Evolutionary conservation across 1,140 invertebrate genomes (phyloP), one percentile per base, ranked within the genome.

Genomic region (Chelonus insularis): DNA sequence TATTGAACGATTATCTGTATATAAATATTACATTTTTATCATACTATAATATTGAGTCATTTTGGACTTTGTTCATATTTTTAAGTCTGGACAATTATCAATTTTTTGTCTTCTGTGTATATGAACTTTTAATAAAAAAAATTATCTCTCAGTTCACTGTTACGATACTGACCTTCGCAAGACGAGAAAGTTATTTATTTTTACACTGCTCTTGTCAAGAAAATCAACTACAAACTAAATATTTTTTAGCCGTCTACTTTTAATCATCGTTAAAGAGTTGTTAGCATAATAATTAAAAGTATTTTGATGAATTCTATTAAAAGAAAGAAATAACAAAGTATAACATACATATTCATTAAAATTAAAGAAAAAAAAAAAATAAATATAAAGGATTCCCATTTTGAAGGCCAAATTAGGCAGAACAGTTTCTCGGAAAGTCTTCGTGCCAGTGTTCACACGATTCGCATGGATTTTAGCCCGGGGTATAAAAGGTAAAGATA

Each of bases 371-470:
- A 25, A 12, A 21, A 48, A 48, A 23, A 48, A 48, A 48, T 18
- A 20, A 14, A 18, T 14, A 16, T 16, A n/a, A n/a, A n/a, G n/a
- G n/a, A n/a, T n/a, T n/a, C n/a, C n/a, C n/a, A n/a, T 16, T 14
- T 14, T 23, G 9, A 18, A 52, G 50, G 9, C 12, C n/a, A 37
- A 18, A 52, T 18, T 32, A 34, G 14, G 16, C 6, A 23, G 29
- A 34, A 51, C 12, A 51, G 9, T 21, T 59, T 52, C 47, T 60
- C 48, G 57, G 47, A 54, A 59, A 63, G 56, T 54, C 56, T 54
- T 57, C 62, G 57, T 63, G 62, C 39, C 50, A 51, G 41, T 59
- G 62, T 59, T 63, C 62, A 63, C 56, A 59, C 48, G 56, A 59
- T 63, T 63, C 56, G 59, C 59, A 61, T 45, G 59, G 59, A 41